Percentiles rank a stretch among this genome's conserved stretches.
Conservation (phyloP, 2,888 invertebrate genomes). For the Tubulanus polymorphus region DNA sequence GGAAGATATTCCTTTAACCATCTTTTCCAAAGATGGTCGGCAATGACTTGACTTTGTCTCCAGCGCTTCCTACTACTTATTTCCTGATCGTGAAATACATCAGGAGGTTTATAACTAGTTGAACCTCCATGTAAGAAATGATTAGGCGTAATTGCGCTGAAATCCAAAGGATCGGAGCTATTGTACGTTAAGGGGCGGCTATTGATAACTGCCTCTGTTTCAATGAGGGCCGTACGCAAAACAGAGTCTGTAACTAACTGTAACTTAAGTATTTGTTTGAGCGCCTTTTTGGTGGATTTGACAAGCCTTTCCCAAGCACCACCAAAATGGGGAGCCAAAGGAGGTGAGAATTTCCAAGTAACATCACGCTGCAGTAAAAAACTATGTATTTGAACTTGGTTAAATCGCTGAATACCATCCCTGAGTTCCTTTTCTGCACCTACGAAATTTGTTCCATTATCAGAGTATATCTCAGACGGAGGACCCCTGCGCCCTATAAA, state of each 20-base stretch:
- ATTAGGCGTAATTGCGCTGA: constrained; percentile 17
- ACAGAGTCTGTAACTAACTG: constrained; percentile 23
- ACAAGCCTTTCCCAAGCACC: constrained; percentile 22
- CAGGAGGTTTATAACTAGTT: too few relatives aligned
- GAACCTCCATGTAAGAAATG: constrained; percentile 23
- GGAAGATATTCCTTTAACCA: constrained; percentile 2
- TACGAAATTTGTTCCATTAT: constrained; percentile 22
- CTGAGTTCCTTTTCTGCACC: too few relatives aligned
- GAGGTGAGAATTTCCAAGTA: constrained; percentile 23
- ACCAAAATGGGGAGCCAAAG: constrained; percentile 22
- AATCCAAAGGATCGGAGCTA: neutral
- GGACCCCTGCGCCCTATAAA: too few relatives aligned
- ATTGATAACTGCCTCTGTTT: constrained; percentile 19
- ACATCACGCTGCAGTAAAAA: constrained; percentile 6
- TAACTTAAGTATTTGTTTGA: constrained; percentile 15
- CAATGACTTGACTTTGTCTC: neutral
- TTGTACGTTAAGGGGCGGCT: constrained; percentile 21
- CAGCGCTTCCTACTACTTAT: neutral
- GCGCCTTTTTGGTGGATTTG: constrained; percentile 21
- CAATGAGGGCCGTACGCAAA: constrained; percentile 18
- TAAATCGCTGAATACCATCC: constrained; percentile 8
- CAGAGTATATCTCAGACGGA: constrained; percentile 12
- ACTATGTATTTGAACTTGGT: constrained; percentile 8
- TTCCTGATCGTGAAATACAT: constrained; percentile 6
- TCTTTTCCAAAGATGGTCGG: neutral